Conservation (phyloP, 2,888 invertebrate genomes). For the Brachypalpus laphriformis region DNA sequence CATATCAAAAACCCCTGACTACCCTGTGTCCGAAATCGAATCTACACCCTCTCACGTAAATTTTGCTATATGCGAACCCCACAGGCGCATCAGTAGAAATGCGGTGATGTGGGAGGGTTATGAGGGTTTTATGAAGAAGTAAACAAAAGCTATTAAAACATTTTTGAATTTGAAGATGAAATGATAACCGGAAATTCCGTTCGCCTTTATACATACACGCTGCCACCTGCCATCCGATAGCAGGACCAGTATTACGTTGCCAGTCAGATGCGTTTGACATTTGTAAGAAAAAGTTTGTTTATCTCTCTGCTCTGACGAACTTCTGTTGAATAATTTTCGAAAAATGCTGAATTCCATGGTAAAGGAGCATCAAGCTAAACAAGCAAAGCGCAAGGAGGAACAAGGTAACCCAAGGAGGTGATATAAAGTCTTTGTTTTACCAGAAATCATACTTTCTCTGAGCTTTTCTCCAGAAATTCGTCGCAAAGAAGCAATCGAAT, state of each 20-base stretch:
- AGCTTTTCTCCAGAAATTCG: constrained; percentile 89
- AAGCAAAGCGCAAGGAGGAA: constrained; percentile 89
- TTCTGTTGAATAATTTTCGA: not conserved
- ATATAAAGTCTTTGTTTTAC: not conserved
- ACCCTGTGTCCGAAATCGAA: too few relatives aligned
- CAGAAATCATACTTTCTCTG: not conserved
- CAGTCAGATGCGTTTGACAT: constrained; percentile 14
- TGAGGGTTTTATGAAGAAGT: not conserved
- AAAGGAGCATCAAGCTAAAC: constrained; percentile 93
- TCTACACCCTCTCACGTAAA: too few relatives aligned
- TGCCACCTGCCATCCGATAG: not conserved
- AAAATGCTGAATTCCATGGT: constrained; percentile 93
- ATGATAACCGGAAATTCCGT: not conserved
- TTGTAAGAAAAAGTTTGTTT: constrained; percentile 12
- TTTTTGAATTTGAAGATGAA: too few relatives aligned
- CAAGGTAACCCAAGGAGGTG: constrained; percentile 86
- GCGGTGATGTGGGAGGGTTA: too few relatives aligned
- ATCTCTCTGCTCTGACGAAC: not conserved
- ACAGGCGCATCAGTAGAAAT: too few relatives aligned
- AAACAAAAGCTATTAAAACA: too few relatives aligned
- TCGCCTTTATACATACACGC: not conserved
- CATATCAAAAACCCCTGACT: too few relatives aligned
- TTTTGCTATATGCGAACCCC: too few relatives aligned
- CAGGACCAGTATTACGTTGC: too few relatives aligned
- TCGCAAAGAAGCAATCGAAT: constrained; percentile 95